Conservation (phyloP, 2,797 vertebrate species). For the Gambusia yucatana region DNA sequence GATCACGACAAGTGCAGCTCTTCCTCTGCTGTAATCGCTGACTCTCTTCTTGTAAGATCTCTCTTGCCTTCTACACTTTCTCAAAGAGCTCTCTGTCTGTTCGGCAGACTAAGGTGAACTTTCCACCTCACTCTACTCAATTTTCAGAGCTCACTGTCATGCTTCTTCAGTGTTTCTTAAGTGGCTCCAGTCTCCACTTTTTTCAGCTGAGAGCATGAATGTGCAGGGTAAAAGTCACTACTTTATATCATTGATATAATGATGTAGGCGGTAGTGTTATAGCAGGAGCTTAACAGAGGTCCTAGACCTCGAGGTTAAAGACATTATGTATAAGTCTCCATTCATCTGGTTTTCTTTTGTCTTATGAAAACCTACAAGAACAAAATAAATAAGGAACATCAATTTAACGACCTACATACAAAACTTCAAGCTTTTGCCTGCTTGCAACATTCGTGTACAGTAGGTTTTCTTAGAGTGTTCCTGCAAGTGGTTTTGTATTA, state of each 20-base stretch:
- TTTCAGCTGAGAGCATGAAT: conserved; percentile 10
- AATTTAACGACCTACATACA: conserved; percentile 35
- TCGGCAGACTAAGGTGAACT: conserved; percentile 43
- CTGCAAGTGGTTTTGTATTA: conserved; percentile 12
- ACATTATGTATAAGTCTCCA: conserved; percentile 4
- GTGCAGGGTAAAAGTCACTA: neutral
- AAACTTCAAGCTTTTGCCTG: conserved; percentile 14
- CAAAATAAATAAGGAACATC: conserved; percentile 22
- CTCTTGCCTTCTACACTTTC: conserved; percentile 45
- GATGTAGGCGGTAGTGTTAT: neutral
- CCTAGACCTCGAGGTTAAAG: conserved; percentile 15
- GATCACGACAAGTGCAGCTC: conserved; percentile 63
- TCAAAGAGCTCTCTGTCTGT: conserved; percentile 46
- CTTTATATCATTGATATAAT: conserved; percentile 12
- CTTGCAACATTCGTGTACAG: conserved; percentile 24
- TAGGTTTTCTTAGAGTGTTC: conserved; percentile 8
- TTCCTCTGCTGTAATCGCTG: conserved; percentile 51
- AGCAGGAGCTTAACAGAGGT: conserved; percentile 14
- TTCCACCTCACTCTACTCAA: conserved; percentile 42
- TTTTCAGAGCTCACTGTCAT: conserved; percentile 39
- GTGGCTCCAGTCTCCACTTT: conserved; percentile 38
- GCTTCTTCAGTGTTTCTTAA: conserved; percentile 35
- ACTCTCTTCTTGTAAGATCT: conserved; percentile 59
- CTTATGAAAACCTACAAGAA: conserved; percentile 12
- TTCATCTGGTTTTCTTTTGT: conserved; percentile 6